Evolutionary conservation across 1,140 invertebrate genomes (phyloP), one percentile per base, ranked within the genome.

Genomic region (Schlechtendalia chinensis): DNA sequence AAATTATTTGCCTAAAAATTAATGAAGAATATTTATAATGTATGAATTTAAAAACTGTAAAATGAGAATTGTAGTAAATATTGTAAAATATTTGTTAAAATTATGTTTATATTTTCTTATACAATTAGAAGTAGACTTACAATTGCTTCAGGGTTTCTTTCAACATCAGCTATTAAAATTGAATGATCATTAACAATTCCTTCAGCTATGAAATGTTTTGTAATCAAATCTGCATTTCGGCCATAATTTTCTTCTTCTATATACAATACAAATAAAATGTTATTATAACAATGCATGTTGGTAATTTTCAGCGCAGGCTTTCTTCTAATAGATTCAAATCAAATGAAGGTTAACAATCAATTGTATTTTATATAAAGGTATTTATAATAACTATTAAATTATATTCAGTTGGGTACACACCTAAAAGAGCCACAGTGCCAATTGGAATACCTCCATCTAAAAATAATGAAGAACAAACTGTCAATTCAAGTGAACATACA

Each of bases 151-250:
- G 75, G 75, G 17, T 58, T 19, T 19, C 16, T 47, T 63, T 79
- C 75, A 29, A 61, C 19, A 54, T 59, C 58, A n/a, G 22, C 56
- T 27, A 79, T 24, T 47, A 79, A 63, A 79, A 79, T 50, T 19
- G 32, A 79, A 63, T 79, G 75, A 50, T 47, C 58, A 47, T 39
- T 29, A 0, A 47, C 56, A 63, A 79, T 22, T 12, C 75, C 75
- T 50, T 79, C 75, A 50, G 75, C 54, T 24, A 79, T 79, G 27
- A 79, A 79, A 79, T 79, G 75, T 63, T 79, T 79, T 47, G 39
- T 47, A 63, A 79, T 53, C 4, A 79, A 27, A 27, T 79, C 45
- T 17, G 75, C 75, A 50, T 79, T 79, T 47, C 39, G 75, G 1
- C 75, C 24, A 79, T 79, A 39, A 14, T 47, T 59, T 79, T 79